Evolutionary conservation across 1,140 invertebrate species (phyloP).

Genomic region (Chymomyza costata): DNA sequence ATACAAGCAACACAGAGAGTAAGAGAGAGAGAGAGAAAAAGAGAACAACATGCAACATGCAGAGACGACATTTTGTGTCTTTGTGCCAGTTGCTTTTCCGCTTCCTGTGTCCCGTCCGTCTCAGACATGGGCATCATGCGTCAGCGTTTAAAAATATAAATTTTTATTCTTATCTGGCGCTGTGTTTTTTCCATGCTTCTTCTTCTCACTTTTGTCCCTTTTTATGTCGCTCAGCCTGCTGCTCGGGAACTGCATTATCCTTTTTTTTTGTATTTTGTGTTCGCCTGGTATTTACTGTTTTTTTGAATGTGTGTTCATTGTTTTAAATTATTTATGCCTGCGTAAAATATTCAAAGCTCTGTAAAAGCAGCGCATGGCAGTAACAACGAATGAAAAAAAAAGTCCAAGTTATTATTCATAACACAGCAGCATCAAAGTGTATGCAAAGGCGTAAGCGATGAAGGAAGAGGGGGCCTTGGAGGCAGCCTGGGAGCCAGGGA

Average conservation of each 20-base stretch:
- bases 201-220: constrained; percentile 60
- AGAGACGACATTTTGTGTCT: constrained; percentile 24
- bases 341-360: constrained; percentile 69
- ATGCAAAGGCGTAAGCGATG: no score
- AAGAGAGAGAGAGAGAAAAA: constrained; percentile 19
- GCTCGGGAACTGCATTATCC: constrained; percentile 53
- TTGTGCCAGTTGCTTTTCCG: constrained; percentile 24
- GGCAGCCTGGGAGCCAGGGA: no score
- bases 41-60: constrained; percentile 18
- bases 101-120: no score
- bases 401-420: constrained; percentile 70
- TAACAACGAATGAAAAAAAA: constrained; percentile 36
- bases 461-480: no score
- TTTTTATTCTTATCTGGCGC: constrained; percentile 66
- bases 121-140: no score
- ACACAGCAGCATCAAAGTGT: constrained; percentile 71
- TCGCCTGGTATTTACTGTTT: no score
- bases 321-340: constrained; percentile 73
- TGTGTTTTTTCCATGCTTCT: constrained; percentile 30
- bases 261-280: no score
- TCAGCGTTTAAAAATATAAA: constrained; percentile 33
- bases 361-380: constrained; percentile 50
- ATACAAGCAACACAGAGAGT: neutral
- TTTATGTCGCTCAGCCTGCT: constrained; percentile 30
- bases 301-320: constrained; percentile 65